Conservation (phyloP, 2,113 vertebrate genomes). For the Odontesthes bonariensis region DNA sequence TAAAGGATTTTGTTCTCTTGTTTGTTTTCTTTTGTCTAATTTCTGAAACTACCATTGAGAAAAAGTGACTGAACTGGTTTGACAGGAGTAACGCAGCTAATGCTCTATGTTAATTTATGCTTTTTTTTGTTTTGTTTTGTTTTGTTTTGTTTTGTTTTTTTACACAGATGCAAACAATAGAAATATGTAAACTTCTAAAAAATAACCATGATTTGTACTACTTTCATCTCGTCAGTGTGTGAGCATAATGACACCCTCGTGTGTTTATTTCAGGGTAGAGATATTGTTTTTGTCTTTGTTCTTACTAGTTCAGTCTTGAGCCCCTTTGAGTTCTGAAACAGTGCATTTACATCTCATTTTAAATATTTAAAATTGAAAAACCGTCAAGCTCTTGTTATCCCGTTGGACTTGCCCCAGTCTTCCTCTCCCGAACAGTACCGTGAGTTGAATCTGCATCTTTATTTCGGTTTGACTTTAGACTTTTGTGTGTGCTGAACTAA, state of each 20-base stretch:
- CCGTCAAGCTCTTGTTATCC: constrained; percentile 30
- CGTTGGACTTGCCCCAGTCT: constrained; percentile 11
- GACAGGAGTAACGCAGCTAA: constrained; percentile 13
- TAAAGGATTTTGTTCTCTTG: constrained; percentile 20
- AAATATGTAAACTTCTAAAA: constrained; percentile 34
- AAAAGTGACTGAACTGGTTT: constrained; percentile 8
- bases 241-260: constrained; percentile 10
- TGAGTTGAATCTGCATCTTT: constrained; percentile 35
- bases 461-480: constrained; percentile 40
- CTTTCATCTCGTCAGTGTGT: constrained; percentile 17
- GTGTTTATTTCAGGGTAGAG: constrained; percentile 24
- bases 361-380: constrained; percentile 27
- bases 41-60: constrained; percentile 34
- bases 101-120: constrained; percentile 15
- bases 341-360: constrained; percentile 48
- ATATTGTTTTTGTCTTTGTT: constrained; percentile 17
- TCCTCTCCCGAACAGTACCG: constrained; percentile 18
- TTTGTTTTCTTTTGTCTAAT: constrained; percentile 11
- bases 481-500: constrained; percentile 43
- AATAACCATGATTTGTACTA: constrained; percentile 24
- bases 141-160: constrained; percentile 6
- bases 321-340: constrained; percentile 54
- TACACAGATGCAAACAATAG: constrained; percentile 27
- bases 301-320: constrained; percentile 36
- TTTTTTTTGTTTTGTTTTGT: constrained; percentile 18